phyloP scores from a whole-genome alignment of 2,888 invertebrate genomes.

The Agapostemon virescens region DNA sequence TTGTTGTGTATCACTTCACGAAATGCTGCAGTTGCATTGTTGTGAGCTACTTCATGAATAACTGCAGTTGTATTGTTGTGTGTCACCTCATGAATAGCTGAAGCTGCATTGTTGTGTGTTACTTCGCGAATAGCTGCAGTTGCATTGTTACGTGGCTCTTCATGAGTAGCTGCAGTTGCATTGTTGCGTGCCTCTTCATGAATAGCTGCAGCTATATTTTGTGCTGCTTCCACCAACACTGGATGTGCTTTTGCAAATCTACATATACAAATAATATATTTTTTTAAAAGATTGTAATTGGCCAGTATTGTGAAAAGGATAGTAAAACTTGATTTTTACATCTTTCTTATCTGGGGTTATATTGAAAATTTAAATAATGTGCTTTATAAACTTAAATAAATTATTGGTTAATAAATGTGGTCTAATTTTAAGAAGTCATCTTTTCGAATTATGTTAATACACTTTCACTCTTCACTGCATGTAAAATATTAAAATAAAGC shows the following conservation, averaged over 20 bases:
- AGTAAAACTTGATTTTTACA: no score
- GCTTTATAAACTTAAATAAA: no score
- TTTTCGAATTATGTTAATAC: no score
- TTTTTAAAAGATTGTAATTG: conserved; percentile 16
- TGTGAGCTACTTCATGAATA: neutral
- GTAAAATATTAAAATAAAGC: neutral
- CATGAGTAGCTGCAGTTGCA: conserved; percentile 84
- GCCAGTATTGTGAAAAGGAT: no score
- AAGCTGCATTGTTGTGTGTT: neutral
- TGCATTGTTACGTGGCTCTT: conserved; percentile 72
- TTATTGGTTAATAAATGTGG: no score
- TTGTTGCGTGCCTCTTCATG: conserved; percentile 80
- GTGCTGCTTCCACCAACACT: conserved; percentile 86
- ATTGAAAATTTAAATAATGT: no score
- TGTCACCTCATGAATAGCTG: neutral
- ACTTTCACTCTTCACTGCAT: no score
- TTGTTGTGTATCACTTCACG: conserved; percentile 61
- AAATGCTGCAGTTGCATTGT: neutral
- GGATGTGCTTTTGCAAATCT: conserved; percentile 87
- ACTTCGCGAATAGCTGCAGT: neutral
- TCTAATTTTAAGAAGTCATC: no score
- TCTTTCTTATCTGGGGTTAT: no score
- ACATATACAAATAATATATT: conserved; percentile 20
- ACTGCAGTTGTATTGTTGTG: neutral
- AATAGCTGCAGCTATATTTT: conserved; percentile 84